Percentiles rank a stretch among this genome's conserved stretches.
phyloP scores from a whole-genome alignment of 2,888 invertebrate species.

The Pterobdella sp. region DNA sequence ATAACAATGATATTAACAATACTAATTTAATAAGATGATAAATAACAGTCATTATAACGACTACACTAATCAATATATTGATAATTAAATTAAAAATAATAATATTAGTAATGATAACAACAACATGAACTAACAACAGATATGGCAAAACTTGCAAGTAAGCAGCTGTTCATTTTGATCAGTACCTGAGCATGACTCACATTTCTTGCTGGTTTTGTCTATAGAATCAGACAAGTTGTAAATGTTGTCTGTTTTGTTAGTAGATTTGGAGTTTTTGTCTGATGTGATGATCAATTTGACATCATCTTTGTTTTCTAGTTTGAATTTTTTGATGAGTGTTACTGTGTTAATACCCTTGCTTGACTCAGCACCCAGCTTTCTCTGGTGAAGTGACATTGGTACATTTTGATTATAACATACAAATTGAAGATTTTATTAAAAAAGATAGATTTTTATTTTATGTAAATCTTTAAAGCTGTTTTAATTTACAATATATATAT shows the following conservation, averaged over 20 bases:
- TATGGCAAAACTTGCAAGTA: slow-evolving; percentile 17
- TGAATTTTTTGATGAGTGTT: slow-evolving; percentile 27
- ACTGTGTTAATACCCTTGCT: not conserved
- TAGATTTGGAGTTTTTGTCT: not conserved
- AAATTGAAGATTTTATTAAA: too few species aligned
- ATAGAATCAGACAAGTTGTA: not conserved
- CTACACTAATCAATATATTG: too few species aligned
- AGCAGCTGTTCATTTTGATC: slow-evolving; percentile 12
- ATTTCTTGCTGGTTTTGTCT: not conserved
- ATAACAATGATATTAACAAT: too few species aligned
- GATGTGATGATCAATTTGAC: not conserved
- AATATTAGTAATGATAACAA: too few species aligned
- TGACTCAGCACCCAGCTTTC: not conserved
- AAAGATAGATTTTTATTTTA: too few species aligned
- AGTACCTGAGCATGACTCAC: too few species aligned
- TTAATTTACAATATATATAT: too few species aligned
- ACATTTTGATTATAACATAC: too few species aligned
- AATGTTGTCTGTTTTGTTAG: not conserved
- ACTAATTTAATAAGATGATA: too few species aligned
- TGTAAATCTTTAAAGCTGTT: too few species aligned
- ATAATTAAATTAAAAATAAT: too few species aligned
- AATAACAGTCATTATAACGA: too few species aligned
- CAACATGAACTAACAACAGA: slow-evolving; percentile 18
- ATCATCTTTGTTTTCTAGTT: slow-evolving; percentile 21
- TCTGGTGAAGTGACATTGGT: not conserved